Evolutionary conservation across 2,797 vertebrate genomes (phyloP), one percentile per base, ranked within the genome.

Genomic region (Chloroceryle inda): DNA sequence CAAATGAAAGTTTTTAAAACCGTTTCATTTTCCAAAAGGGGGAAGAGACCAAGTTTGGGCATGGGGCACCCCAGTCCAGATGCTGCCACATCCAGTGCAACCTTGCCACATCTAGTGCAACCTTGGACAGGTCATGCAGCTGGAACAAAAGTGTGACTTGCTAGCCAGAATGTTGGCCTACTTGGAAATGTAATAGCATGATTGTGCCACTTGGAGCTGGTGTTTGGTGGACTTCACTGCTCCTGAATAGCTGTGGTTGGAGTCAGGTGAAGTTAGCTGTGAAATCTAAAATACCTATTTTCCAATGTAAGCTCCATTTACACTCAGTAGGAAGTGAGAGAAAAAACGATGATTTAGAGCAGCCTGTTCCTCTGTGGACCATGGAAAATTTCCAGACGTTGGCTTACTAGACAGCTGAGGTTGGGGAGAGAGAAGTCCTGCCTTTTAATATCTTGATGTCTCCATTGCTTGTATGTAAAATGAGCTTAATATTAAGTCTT

Each of bases 381-480:
- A 4, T 49, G 20, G 22, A 31, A 53, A 14, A 16, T 56, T 94
- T 86, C 73, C 37, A 35, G 37, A 53, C 29, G 20, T 63, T 86
- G 40, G 16, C 21, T 88, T 69, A 38, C 27, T 49, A 44, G n/a
- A 69, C 38, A 75, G 19, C 29, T 84, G 38, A 66, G 40, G 4
- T 61, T 73, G 62, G 11, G 27, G 18, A 75, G 38, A 38, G 33
- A 64, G 18, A n/a, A 71, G 31, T 69, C 7, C 7, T 24, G 38
- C 23, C 53, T 80, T 73, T 38, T 52, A 37, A 9, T 84, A 79
- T 76, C 37, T 64, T 92, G 24, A 26, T 72, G 19, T 71, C 22
- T 89, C 35, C 55, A 11, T 91, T 83, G 40, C 21, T 74, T 91
- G n/a, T 67, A 8, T 72, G 19, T 85, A 53, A 83, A 75, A 66